Evolutionary conservation across 2,888 invertebrate species (phyloP).

Genomic region (Agrilus biguttatus): DNA sequence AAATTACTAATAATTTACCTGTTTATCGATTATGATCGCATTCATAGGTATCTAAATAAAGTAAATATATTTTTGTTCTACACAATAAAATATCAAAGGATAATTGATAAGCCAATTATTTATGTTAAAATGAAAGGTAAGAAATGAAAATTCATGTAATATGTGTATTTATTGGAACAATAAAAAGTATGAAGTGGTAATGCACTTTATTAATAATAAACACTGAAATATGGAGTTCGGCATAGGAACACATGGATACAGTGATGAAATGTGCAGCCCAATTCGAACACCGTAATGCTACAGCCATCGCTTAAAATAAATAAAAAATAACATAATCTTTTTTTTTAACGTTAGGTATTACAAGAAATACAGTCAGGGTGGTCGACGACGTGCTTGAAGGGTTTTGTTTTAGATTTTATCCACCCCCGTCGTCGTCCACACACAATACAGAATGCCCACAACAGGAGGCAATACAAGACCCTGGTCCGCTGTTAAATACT

Average conservation of each 20-base stretch:
- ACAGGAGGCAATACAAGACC: slow-evolving; percentile 18
- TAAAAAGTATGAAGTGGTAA: slow-evolving; percentile 16
- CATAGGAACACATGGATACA: slow-evolving; percentile 30
- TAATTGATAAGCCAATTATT: too few species aligned
- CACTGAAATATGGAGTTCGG: slow-evolving; percentile 30
- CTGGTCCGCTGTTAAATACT: slow-evolving; percentile 29
- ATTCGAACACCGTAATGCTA: slow-evolving; percentile 29
- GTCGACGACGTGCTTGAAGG: slow-evolving; percentile 2
- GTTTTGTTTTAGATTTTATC: too few species aligned
- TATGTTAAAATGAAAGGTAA: not conserved
- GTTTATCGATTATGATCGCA: too few species aligned
- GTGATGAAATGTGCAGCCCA: slow-evolving; percentile 25
- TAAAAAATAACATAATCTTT: slow-evolving; percentile 25
- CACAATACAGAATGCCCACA: too few species aligned
- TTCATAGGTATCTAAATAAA: too few species aligned
- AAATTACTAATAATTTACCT: too few species aligned
- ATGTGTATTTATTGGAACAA: slow-evolving; percentile 1
- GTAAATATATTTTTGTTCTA: too few species aligned
- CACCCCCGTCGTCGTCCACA: too few species aligned
- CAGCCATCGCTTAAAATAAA: slow-evolving; percentile 27
- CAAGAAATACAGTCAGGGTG: slow-evolving; percentile 23
- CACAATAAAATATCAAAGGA: too few species aligned
- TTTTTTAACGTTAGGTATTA: slow-evolving; percentile 26
- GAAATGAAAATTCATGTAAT: not conserved
- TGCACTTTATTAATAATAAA: slow-evolving; percentile 30